phyloP scores from a whole-genome alignment of 2,797 vertebrate species.

The Eulemur albifrons region DNA sequence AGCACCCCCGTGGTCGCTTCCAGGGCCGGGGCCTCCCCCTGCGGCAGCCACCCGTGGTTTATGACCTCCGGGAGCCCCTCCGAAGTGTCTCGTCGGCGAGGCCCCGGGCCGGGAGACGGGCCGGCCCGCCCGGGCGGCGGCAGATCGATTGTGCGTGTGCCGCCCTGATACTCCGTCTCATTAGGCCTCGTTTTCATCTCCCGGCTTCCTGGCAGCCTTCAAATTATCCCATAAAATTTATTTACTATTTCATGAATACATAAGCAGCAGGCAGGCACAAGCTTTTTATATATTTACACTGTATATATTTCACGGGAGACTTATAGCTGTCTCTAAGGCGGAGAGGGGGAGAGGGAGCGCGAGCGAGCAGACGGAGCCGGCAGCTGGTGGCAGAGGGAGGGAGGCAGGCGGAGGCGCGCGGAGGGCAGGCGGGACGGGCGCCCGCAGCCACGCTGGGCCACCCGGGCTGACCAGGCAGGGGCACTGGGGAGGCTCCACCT shows the following conservation, averaged over 20 bases:
- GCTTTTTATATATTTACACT: slow-evolving; percentile 91
- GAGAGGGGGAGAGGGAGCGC: slow-evolving; percentile 76
- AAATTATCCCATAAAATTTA: slow-evolving; percentile 91
- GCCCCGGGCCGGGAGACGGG: slow-evolving; percentile 26
- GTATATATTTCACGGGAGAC: slow-evolving; percentile 90
- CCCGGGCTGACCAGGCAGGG: background rate
- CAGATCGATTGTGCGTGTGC: slow-evolving; percentile 85
- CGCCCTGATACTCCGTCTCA: slow-evolving; percentile 84
- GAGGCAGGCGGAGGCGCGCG: background rate
- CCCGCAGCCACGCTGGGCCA: background rate
- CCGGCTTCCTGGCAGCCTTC: slow-evolving; percentile 89
- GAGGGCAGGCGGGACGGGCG: background rate
- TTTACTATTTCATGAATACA: slow-evolving; percentile 92
- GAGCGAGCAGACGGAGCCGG: slow-evolving; percentile 84
- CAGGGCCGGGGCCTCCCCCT: background rate
- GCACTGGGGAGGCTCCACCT: fast-evolving
- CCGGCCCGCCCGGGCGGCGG: slow-evolving; percentile 46
- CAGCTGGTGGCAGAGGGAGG: slow-evolving; percentile 79
- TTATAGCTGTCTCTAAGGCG: slow-evolving; percentile 87
- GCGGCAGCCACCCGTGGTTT: background rate
- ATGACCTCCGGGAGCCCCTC: slow-evolving; percentile 37
- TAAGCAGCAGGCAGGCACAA: slow-evolving; percentile 89
- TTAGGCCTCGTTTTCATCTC: slow-evolving; percentile 88
- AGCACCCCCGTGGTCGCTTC: fast-evolving
- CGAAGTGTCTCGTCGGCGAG: background rate